Evolutionary conservation across 2,888 invertebrate genomes (phyloP).

Genomic region (Tineola bisselliella): DNA sequence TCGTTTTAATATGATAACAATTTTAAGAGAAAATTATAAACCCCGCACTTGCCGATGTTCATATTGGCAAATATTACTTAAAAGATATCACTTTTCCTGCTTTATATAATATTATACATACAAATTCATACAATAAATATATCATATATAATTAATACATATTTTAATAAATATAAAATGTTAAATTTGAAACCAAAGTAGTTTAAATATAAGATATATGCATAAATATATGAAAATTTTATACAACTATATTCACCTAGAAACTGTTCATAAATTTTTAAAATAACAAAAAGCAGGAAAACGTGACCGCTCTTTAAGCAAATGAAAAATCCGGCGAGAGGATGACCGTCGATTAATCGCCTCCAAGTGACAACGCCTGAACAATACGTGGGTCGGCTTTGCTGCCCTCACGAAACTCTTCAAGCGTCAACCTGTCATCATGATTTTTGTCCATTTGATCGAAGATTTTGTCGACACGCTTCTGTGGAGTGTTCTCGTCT

Average conservation of each 20-base stretch:
- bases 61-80: slow-evolving; percentile 38
- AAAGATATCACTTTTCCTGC: slow-evolving; percentile 5
- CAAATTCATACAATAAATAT: no score
- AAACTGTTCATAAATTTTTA: slow-evolving; percentile 24
- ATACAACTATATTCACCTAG: no score
- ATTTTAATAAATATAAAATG: no score
- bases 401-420: slow-evolving; percentile 97
- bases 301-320: slow-evolving; percentile 27
- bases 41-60: slow-evolving; percentile 31
- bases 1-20: background rate
- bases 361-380: slow-evolving; percentile 89
- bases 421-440: slow-evolving; percentile 93
- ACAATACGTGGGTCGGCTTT: slow-evolving; percentile 99
- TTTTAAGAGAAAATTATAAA: slow-evolving; percentile 16
- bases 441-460: slow-evolving; percentile 99
- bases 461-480: slow-evolving; percentile 97
- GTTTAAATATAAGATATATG: no score
- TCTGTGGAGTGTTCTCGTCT: slow-evolving; percentile 92
- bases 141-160: no score
- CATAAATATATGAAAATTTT: no score
- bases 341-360: slow-evolving; percentile 71
- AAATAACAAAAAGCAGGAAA: slow-evolving; percentile 10
- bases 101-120: background rate
- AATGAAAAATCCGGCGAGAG: slow-evolving; percentile 64
- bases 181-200: no score